Percentiles rank a stretch among this genome's conserved stretches.
Conservation (phyloP, 2,888 invertebrate species). For the Eristalinus aeneus region DNA sequence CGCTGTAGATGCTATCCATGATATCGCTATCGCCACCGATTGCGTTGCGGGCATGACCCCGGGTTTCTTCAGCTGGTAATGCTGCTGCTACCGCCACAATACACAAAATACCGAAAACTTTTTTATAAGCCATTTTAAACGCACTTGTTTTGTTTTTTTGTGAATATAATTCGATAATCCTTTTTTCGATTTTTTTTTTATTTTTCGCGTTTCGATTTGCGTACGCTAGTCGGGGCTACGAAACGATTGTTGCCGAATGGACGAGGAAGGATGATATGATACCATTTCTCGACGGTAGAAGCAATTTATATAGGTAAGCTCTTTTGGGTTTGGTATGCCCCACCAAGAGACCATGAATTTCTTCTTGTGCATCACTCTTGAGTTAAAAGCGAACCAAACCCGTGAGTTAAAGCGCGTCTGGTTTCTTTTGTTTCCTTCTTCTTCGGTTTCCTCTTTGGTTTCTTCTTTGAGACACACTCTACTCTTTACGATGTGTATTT, state of each 20-base stretch:
- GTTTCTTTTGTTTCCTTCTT: slow-evolving; percentile 55
- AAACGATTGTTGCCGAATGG: slow-evolving; percentile 79
- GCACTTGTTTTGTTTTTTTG: slow-evolving; percentile 62
- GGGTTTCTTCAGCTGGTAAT: slow-evolving; percentile 87
- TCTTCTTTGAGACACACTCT: slow-evolving; percentile 22
- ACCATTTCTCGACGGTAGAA: slow-evolving; percentile 80
- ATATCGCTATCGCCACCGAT: slow-evolving; percentile 88
- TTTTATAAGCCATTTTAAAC: slow-evolving; percentile 80
- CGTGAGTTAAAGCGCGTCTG: slow-evolving; percentile 72
- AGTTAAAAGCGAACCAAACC: slow-evolving; percentile 52
- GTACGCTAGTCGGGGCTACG: slow-evolving; percentile 59
- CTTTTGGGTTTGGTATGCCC: slow-evolving; percentile 74
- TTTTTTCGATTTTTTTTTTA: slow-evolving; percentile 67
- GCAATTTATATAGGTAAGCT: slow-evolving; percentile 81
- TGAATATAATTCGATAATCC: slow-evolving; percentile 37
- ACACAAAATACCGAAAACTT: slow-evolving; percentile 82
- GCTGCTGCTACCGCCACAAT: slow-evolving; percentile 84
- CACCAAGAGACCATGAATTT: slow-evolving; percentile 67
- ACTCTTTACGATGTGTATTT: slow-evolving; percentile 50
- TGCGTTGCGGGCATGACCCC: slow-evolving; percentile 82
- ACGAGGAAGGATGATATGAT: slow-evolving; percentile 82
- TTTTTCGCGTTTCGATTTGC: slow-evolving; percentile 60
- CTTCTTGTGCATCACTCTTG: slow-evolving; percentile 62
- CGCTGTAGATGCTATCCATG: slow-evolving; percentile 88
- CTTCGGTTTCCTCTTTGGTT: slow-evolving; percentile 38